These are phyloP conservation scores for Carettochelys insculpta DNA, from an alignment of 2,113 vertebrate genomes.

Conservation along the genomic window DNA sequence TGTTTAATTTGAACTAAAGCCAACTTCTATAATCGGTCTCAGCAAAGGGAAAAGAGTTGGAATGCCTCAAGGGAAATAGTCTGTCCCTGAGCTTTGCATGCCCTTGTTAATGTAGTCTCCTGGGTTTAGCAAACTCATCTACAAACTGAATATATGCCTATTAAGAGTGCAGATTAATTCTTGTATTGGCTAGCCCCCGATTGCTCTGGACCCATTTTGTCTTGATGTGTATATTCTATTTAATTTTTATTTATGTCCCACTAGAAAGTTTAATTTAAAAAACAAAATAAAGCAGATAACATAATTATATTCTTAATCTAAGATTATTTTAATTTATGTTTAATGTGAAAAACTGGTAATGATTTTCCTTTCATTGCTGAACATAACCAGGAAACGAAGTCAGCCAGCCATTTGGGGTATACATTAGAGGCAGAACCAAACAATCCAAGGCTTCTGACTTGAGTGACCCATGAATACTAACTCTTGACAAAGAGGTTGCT, in stretches of 20 bases:
- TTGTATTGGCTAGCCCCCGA: neutral
- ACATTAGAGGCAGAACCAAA: neutral
- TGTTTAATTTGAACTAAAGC: constrained; percentile 5
- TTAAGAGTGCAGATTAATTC: neutral
- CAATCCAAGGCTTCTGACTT: neutral
- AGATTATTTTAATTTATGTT: neutral
- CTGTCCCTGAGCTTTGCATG: neutral
- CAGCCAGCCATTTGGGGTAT: neutral
- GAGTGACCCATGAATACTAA: neutral
- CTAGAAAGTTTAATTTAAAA: neutral
- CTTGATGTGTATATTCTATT: neutral
- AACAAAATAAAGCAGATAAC: neutral
- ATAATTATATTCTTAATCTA: neutral
- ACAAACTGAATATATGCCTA: neutral
- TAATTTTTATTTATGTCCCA: neutral
- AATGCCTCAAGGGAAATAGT: neutral
- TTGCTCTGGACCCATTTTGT: neutral
- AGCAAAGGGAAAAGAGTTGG: neutral
- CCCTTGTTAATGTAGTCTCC: neutral
- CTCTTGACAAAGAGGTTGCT: too few species aligned
- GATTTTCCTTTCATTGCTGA: neutral
- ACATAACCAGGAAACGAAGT: neutral
- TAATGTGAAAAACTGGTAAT: neutral
- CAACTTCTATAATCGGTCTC: neutral
- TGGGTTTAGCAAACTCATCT: neutral